phyloP scores from a whole-genome alignment of 2,888 invertebrate species.

The Rhingia rostrata region DNA sequence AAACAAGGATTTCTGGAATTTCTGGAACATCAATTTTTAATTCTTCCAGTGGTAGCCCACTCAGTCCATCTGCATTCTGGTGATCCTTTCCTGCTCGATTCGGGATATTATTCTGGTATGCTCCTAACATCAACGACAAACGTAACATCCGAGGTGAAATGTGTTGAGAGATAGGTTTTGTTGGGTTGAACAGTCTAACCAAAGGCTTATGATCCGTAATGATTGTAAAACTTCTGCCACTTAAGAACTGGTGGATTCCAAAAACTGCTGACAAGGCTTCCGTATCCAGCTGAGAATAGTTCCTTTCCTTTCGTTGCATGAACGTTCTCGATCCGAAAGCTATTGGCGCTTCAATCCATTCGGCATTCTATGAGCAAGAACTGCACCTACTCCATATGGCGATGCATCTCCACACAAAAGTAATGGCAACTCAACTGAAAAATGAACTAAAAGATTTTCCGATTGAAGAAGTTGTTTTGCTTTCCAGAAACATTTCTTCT shows the following conservation, averaged over 20 bases:
- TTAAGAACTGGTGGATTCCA: conserved; percentile 1
- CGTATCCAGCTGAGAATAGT: neutral
- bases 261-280: neutral
- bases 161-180: conserved; percentile 5
- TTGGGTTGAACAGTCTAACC: too few species aligned
- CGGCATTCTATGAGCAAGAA: conserved; percentile 14
- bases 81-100: conserved; percentile 17
- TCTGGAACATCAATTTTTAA: neutral
- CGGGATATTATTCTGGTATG: conserved; percentile 28
- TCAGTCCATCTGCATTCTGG: conserved; percentile 34
- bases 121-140: conserved; percentile 38
- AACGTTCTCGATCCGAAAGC: conserved; percentile 54
- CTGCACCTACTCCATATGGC: conserved; percentile 48
- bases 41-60: conserved; percentile 7
- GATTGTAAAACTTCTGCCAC: neutral
- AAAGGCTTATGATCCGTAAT: neutral
- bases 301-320: neutral
- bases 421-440: conserved; percentile 17
- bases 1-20: neutral
- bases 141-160: conserved; percentile 29
- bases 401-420: too few species aligned
- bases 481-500: neutral
- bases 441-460: conserved; percentile 11
- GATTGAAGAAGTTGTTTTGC: neutral
- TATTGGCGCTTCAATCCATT: neutral